Evolutionary conservation across 2,888 invertebrate species (phyloP).

Genomic region (Synanthedon andrenaeformis): DNA sequence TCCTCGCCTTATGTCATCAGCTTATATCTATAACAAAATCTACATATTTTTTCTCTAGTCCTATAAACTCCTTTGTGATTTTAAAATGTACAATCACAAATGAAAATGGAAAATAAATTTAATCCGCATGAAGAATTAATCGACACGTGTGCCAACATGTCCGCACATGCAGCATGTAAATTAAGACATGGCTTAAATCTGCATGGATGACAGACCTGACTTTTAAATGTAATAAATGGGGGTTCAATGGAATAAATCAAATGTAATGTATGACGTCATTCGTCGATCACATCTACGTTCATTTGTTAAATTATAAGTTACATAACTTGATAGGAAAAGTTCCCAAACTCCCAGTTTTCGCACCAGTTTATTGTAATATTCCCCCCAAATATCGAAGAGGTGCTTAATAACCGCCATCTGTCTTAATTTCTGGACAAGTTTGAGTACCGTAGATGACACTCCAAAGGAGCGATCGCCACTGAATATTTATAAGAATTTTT

Average conservation of each 20-base stretch:
- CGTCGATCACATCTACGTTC: too few species aligned
- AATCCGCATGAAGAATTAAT: constrained; percentile 39
- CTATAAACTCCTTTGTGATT: too few species aligned
- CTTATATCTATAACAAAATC: too few species aligned
- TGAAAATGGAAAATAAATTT: constrained; percentile 56
- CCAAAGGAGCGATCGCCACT: constrained; percentile 16
- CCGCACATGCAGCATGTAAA: constrained; percentile 37
- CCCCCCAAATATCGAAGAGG: constrained; percentile 4
- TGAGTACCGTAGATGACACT: constrained; percentile 27
- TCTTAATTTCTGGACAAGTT: constrained; percentile 38
- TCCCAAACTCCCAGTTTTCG: too few species aligned
- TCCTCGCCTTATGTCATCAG: too few species aligned
- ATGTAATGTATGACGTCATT: constrained; percentile 2
- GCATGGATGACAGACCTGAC: constrained; percentile 24
- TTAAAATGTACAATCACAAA: constrained; percentile 8
- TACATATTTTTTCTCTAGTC: too few species aligned
- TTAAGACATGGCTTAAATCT: constrained; percentile 22
- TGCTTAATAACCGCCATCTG: constrained; percentile 32
- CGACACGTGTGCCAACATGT: constrained; percentile 34
- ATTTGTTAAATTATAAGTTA: too few species aligned
- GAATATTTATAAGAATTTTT: constrained; percentile 25
- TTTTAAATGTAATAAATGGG: constrained; percentile 12
- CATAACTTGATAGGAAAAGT: too few species aligned
- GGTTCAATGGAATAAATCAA: constrained; percentile 1
- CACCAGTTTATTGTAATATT: background rate